Conservation (phyloP, 2,797 vertebrate species). For the Hydrocynus forskahlii region DNA sequence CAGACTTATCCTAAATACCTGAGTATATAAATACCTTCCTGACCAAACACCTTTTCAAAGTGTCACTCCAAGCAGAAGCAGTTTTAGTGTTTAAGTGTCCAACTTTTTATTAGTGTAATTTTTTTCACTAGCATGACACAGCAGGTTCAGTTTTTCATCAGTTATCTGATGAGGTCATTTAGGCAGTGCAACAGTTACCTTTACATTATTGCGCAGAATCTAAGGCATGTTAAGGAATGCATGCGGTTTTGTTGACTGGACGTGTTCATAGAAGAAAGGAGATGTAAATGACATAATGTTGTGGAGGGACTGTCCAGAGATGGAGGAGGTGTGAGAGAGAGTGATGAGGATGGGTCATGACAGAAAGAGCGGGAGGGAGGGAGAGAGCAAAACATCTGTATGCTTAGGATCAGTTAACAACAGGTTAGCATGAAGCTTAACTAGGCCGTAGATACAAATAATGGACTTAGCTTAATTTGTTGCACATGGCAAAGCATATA, state of each 20-base stretch:
- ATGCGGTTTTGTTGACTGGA: conserved; percentile 42
- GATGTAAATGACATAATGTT: conserved; percentile 15
- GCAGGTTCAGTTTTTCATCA: too few species aligned
- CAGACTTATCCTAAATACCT: not conserved
- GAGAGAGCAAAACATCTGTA: conserved; percentile 46
- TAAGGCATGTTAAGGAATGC: conserved; percentile 37
- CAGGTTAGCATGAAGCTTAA: conserved; percentile 47
- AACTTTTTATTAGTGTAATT: not conserved
- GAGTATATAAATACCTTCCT: not conserved
- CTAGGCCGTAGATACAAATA: conserved; percentile 50
- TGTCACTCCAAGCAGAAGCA: not conserved
- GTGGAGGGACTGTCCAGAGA: conserved; percentile 21
- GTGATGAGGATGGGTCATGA: conserved; percentile 24
- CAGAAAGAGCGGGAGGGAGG: conserved; percentile 4
- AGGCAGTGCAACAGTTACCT: conserved; percentile 11
- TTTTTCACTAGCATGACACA: too few species aligned
- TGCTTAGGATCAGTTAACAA: conserved; percentile 65
- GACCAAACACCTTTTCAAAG: not conserved
- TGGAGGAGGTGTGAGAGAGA: conserved; percentile 50
- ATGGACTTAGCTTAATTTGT: conserved; percentile 49
- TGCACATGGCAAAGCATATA: conserved; percentile 52
- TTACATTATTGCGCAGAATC: conserved; percentile 38
- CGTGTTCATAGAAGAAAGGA: not conserved
- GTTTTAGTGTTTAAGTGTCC: not conserved
- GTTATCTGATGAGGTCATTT: not conserved